Evolutionary conservation across 1,140 invertebrate species (phyloP), one percentile per base, ranked within the genome.

Genomic region (Brachionus angularis): DNA sequence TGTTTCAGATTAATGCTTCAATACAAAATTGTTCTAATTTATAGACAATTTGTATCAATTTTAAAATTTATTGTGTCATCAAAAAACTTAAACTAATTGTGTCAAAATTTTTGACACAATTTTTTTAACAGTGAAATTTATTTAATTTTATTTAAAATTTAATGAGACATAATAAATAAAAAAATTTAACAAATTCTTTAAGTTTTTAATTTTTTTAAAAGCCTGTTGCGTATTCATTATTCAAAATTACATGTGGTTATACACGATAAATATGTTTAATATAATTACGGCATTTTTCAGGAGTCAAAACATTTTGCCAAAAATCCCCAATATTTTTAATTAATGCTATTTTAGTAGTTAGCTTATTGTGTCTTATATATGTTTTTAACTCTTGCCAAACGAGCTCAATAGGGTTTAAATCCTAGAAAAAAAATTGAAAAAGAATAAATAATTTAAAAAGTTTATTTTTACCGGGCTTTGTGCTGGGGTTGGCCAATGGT

Each of bases 371-470:
- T 7, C 50, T 31, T n/a, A 53, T 7, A 53, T 31, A 33, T 14
- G 50, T 53, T 33, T 53, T 53, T 5, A 53, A 16, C 18, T 53
- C 50, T 33, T 53, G 50, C 50, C 50, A 53, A 3, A 53, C 50
- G 5, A 53, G n/a, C n/a, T 53, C 50, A n/a, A 53, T 53, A n/a
- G 50, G 50, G n/a, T 53, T 53, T 31, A 53, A n/a, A 53, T 53
- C 29, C 50, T 53, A 8, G 10, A 47, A 47, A 8, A 47, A 47
- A 47, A n/a, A 8, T 18, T 47, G 8, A 21, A 8, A 12, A 47
- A n/a, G n/a, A 47, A n/a, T 16, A 47, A 47, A 47, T 16, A 1
- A 47, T 1, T 7, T 47, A 47, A 21, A 18, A 10, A 47, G 8
- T 16, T 2, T 21, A 16, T 47, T 47, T 21, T 47, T 47, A 47